Percentiles rank a stretch among this genome's conserved stretches.
These are phyloP conservation scores for Orthosia gracilis DNA, from an alignment of 2,888 invertebrate genomes.

Conservation along the genomic window DNA sequence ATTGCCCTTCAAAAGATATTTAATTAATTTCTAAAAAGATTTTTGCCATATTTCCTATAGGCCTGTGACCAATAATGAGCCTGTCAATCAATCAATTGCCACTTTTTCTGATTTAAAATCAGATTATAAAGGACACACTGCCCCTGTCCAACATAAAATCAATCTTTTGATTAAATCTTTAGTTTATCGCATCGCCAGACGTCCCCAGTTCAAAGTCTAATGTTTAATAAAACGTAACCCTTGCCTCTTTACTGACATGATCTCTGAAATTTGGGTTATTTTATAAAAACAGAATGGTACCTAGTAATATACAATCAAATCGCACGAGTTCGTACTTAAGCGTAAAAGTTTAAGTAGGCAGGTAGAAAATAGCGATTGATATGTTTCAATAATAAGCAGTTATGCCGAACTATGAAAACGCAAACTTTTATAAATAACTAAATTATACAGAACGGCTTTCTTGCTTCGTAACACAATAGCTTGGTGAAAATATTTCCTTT, in stretches of 20 bases:
- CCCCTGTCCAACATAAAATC: conserved; percentile 35
- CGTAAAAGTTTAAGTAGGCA: neutral
- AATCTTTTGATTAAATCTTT: conserved; percentile 63
- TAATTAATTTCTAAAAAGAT: conserved; percentile 38
- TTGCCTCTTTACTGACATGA: conserved; percentile 16
- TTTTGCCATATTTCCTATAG: conserved; percentile 15
- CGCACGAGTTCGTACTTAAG: neutral
- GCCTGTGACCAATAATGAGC: neutral
- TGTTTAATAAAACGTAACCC: conserved; percentile 51
- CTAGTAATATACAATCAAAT: neutral
- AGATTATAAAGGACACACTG: conserved; percentile 27
- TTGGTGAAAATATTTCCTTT: conserved; percentile 58
- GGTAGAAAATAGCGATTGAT: neutral
- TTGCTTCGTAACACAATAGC: conserved; percentile 55
- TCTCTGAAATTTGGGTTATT: conserved; percentile 14
- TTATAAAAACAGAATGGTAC: conserved; percentile 12
- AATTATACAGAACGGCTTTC: conserved; percentile 57
- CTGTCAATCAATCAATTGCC: conserved; percentile 23
- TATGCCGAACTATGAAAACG: conserved; percentile 16
- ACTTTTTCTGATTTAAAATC: conserved; percentile 19
- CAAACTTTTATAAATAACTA: conserved; percentile 36
- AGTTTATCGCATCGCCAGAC: conserved; percentile 47
- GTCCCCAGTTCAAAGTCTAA: conserved; percentile 44
- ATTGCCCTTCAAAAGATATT: conserved; percentile 35
- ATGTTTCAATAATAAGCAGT: conserved; percentile 14